Conservation (phyloP, 2,113 vertebrate genomes). For the Tinamus guttatus region DNA sequence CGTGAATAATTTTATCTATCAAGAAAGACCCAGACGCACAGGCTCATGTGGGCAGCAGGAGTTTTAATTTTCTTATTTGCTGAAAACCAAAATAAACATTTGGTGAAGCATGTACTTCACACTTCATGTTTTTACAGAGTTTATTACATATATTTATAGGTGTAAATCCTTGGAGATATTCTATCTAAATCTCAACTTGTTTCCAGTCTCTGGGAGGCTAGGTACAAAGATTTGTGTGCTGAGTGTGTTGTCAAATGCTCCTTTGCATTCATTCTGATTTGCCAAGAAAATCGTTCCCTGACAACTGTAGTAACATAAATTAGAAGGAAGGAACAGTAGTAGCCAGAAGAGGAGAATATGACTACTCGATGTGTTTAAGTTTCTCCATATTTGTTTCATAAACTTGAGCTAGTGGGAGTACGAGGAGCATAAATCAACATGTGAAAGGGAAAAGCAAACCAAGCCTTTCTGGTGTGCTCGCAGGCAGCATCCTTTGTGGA, state of each 20-base stretch:
- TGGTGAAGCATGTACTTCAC: slow-evolving; percentile 52
- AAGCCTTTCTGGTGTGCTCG: not conserved
- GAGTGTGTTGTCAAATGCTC: not conserved
- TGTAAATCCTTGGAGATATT: slow-evolving; percentile 39
- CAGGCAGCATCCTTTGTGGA: not conserved
- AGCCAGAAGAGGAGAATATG: slow-evolving; percentile 21
- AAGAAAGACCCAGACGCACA: not conserved
- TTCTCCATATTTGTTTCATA: slow-evolving; percentile 63
- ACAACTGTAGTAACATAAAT: slow-evolving; percentile 47
- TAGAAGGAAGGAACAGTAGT: slow-evolving; percentile 30
- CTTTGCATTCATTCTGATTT: slow-evolving; percentile 37
- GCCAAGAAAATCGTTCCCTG: slow-evolving; percentile 23
- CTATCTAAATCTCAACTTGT: not conserved
- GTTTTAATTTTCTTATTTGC: slow-evolving; percentile 57
- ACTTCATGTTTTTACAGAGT: slow-evolving; percentile 7
- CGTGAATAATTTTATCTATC: slow-evolving; percentile 32
- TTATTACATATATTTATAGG: slow-evolving; percentile 18
- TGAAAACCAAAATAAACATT: slow-evolving; percentile 48
- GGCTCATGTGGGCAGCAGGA: slow-evolving; percentile 9
- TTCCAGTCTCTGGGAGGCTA: not conserved
- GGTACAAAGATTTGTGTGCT: slow-evolving; percentile 6
- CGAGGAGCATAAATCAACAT: slow-evolving; percentile 2
- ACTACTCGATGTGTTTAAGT: slow-evolving; percentile 55
- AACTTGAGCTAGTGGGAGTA: slow-evolving; percentile 16
- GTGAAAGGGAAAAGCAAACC: slow-evolving; percentile 21